Base-by-base conservation (phyloP, 1,140 invertebrate species). In the Leptoteleia sp. region DNA sequence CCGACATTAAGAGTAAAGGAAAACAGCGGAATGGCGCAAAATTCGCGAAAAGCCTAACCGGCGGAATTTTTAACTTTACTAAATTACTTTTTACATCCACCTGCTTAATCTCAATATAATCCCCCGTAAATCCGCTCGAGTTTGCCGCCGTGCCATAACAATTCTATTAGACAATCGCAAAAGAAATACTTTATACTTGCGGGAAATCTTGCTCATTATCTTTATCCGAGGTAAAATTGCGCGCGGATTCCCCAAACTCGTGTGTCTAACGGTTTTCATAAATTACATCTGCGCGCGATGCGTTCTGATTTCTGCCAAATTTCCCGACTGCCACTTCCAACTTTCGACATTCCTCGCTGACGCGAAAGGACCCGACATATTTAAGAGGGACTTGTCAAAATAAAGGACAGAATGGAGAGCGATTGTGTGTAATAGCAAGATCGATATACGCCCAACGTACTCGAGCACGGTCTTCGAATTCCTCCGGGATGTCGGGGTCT, bases 391-490 rank as follows among this genome's bases (percentile, higher is more conserved):
- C 67, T 76, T 76, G 78, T 80, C 78, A 80, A 80, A 57, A 80
- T 80, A 80, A 76, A 76, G 55, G 78, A 80, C 71, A 50, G 48
- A 80, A 80, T 76, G 55, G 78, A 76, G 68, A 80, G 55, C 78
- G 78, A 80, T 80, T 80, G 78, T 80, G 50, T 76, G 72, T 72
- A 80, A 80, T 76, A 62, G 72, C 48, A 72, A 80, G 72, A 80
- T 76, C 78, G 68, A 80, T 80, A 73, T 76, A 76, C 57, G 64
- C 47, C 35, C 55, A 45, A 40, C 61, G 16, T 48, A 35, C 55
- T 64, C 31, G 62, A 52, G 73, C 55, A 47, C 54, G 61, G 72
- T 76, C 68, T 80, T 65, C 55, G 45, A 80, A 80, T 80, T 80
- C 78, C 78, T 64, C 3, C 22, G 73, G 78, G 78, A 73, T 50